Evolutionary conservation across 1,140 invertebrate species (phyloP), one percentile per base, ranked within the genome.

Genomic region (Ceratina japonica): DNA sequence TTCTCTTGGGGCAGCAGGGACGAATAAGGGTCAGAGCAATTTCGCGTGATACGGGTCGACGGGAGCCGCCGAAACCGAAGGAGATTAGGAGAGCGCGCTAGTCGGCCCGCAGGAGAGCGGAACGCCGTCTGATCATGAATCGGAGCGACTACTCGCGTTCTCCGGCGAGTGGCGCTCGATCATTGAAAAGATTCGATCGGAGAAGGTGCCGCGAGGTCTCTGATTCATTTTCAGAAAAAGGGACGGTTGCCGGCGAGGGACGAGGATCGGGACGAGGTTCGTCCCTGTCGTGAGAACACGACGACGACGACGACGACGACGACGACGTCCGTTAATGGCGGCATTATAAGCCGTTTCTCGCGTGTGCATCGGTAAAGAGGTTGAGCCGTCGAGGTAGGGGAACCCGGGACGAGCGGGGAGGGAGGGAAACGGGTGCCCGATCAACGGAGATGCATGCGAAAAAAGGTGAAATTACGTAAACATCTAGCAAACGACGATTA

Each of bases 401-500:
- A 51, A 83, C 68, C 59, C 12, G 58, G 16, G 65, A 64, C 52
- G 37, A 44, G 24, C 31, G 51, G n/a, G 18, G 7, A 56, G 12
- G 24, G 54, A 65, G 72, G 37, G 22, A 58, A n/a, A 68, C 52
- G 72, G 59, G 72, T 61, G 81, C 24, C 71, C 83, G 81, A 88
- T 88, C 87, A 80, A 75, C 76, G 76, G 82, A 87, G 88, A 87
- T 88, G 86, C 79, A 88, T 87, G 83, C 77, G 81, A 87, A 86
- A 81, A 87, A 88, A 86, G 85, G 81, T 83, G 75, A 90, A 91
- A 91, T 90, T 91, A 89, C 90, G 89, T 90, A 91, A 91, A 91
- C 89, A 89, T 90, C 88, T 89, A 86, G 88, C 86, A 86, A 87
- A 85, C 85, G 84, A 83, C 76, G 88, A 90, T 90, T 89, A 86